Evolutionary conservation across 2,113 vertebrate species (phyloP), one percentile per base, ranked within the genome.

Genomic region (Collichthys lucidus): DNA sequence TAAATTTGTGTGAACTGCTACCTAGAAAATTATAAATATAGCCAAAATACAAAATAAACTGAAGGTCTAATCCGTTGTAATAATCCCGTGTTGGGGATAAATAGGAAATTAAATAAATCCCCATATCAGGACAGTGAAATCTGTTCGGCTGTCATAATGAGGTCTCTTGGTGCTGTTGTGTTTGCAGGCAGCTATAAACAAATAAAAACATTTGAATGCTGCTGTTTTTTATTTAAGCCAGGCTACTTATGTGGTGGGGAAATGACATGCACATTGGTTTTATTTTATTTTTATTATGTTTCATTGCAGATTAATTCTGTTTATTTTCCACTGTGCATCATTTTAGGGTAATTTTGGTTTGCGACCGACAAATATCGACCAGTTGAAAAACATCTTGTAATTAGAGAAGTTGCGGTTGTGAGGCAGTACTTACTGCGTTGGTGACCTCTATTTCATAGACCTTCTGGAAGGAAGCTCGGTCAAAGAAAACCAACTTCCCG

Each of bases 391-490:
- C 53, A 76, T 74, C 8, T 68, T 49, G 31, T 70, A 50, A 52
- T 22, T 8, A 74, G 24, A 40, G 15, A 11, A 11, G 40, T 4
- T 82, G 77, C 20, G 68, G 49, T 29, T 42, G 63, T 59, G 16
- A 53, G 15, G 42, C 35, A 31, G 17, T 64, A 97, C 97, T 90
- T 94, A 99, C 98, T 15, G 97, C 95, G 55, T 96, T 96, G 40
- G 97, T 97, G 90, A 99, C 98, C 52, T 98, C 96, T 31, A 99
- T 98, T 90, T 98, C 97, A 40, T 98, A 98, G 4, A 97, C 91
- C 71, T 93, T 96, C 87, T 97, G 94, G 84, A 98, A 98, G 3
- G 97, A 96, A 12, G 89, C 88, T 20, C 96, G 94, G 80, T 97
- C 94, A 59, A 98, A 98, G 95, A 99, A 99, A 69, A 95, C 92